Conservation (phyloP, 2,797 vertebrate species). For the Coendou prehensilis region DNA sequence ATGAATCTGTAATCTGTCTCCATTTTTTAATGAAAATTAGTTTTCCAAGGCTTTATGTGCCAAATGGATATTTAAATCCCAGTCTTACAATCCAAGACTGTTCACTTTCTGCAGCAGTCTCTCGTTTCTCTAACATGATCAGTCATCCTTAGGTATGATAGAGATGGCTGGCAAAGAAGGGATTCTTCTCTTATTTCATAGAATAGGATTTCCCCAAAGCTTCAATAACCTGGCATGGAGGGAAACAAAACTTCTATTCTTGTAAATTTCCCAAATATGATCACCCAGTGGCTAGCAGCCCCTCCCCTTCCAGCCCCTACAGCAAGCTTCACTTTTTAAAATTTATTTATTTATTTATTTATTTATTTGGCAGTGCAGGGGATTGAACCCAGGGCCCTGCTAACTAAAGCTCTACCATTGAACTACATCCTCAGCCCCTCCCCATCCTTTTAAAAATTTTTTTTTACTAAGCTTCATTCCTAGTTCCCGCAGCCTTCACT, state of each 20-base stretch:
- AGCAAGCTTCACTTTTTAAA: not conserved
- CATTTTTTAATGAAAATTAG: slow-evolving; percentile 20
- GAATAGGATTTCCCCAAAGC: slow-evolving; percentile 59
- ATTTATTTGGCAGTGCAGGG: not conserved
- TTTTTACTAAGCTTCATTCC: not conserved
- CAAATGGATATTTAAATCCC: slow-evolving; percentile 27
- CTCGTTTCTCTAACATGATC: not conserved
- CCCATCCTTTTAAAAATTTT: not conserved
- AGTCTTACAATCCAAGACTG: not conserved
- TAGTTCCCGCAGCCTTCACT: not conserved
- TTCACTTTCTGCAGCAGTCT: slow-evolving; percentile 25
- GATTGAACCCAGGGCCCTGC: not conserved
- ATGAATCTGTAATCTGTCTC: slow-evolving; percentile 24
- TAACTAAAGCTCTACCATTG: not conserved
- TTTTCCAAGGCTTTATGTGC: not conserved
- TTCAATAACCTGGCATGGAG: slow-evolving; percentile 41
- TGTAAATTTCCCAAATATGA: slow-evolving; percentile 71
- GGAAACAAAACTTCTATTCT: slow-evolving; percentile 73
- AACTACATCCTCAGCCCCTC: not conserved
- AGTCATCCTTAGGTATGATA: not conserved
- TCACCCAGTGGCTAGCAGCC: slow-evolving; percentile 21
- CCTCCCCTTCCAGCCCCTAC: slow-evolving; percentile 10
- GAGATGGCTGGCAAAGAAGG: slow-evolving; percentile 16
- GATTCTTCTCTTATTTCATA: slow-evolving; percentile 59
- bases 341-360: not conserved